Evolutionary conservation across 2,113 vertebrate species (phyloP), one percentile per base, ranked within the genome.

Genomic region (Datnioides undecimradiatus): DNA sequence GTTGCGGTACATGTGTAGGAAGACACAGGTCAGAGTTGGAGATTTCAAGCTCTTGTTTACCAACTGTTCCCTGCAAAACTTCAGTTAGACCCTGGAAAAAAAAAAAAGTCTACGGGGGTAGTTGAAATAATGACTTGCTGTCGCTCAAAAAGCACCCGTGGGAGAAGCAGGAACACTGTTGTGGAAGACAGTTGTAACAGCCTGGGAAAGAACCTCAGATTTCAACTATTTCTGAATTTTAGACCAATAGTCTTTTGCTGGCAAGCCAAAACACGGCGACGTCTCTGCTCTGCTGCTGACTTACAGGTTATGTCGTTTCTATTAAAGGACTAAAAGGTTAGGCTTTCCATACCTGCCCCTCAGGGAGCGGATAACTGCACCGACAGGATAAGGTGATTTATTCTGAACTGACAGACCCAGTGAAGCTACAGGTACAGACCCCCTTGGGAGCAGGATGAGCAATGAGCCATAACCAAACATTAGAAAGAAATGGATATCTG

Each of bases 41-140:
- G 54, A 79, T 80, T 88, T 77, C 60, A 67, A 25, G 67, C 4
- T 13, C 66, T 74, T 85, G 79, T 79, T 87, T 85, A 79, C 54
- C 41, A 17, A 58, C 62, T 43, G 73, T 69, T 80, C 52, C 67
- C 65, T 41, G 81, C 62, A 58, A 64, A 64, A 51, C 25, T 79
- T 66, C 46, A 19, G 45, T 65, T 40, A 45, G 55, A 67, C 19
- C 49, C 36, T 3, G 59, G 48, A 75, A 57, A n/a, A n/a, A n/a
- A n/a, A n/a, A n/a, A n/a, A n/a, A 73, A 31, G 51, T 79, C 75
- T 34, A 40, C 7, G 17, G 40, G 46, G 57, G 17, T 8, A 57
- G 72, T 13, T 79, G 46, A 73, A 85, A 85, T 76, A 86, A 88
- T 85, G 49, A 58, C 51, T 77, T 11, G 27, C 84, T 57, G 74